Percentiles rank a stretch among this genome's conserved stretches.
Conservation (phyloP, 1,140 invertebrate species). For the Drosophila parabipectinata region DNA sequence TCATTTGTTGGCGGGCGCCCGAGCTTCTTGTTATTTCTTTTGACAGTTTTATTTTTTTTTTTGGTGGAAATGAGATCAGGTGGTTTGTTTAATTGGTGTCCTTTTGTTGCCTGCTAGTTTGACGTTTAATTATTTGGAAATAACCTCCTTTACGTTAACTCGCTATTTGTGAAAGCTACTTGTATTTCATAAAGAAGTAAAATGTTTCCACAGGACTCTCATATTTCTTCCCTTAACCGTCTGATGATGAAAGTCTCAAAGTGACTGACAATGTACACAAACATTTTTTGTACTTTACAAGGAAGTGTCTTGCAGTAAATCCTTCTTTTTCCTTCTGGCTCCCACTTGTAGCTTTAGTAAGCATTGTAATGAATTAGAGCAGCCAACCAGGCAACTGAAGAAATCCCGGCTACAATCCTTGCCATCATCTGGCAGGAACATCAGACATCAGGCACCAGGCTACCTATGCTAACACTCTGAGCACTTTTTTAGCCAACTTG, state of each 20-base stretch:
- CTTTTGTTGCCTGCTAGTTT: slow-evolving; percentile 18
- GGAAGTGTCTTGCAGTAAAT: slow-evolving; percentile 8
- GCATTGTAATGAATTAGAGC: slow-evolving; percentile 71
- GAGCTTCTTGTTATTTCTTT: slow-evolving; percentile 37
- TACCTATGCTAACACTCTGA: slow-evolving; percentile 27
- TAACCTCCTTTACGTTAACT: slow-evolving; percentile 2
- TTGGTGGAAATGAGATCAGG: slow-evolving; percentile 27
- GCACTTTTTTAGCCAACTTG: slow-evolving; percentile 40
- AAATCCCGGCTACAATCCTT: slow-evolving; percentile 48
- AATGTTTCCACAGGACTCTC: slow-evolving; percentile 15
- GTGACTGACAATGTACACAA: slow-evolving; percentile 74
- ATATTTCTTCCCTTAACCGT: slow-evolving; percentile 13
- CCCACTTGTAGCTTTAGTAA: slow-evolving; percentile 32
- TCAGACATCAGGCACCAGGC: slow-evolving; percentile 30
- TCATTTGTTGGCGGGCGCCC: slow-evolving; percentile 13
- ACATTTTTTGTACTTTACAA: slow-evolving; percentile 29
- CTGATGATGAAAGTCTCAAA: slow-evolving; percentile 67
- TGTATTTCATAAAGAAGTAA: slow-evolving; percentile 12
- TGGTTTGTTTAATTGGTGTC: slow-evolving; percentile 30
- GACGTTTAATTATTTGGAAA: slow-evolving; percentile 31
- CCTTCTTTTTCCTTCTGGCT: background rate
- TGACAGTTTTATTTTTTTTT: slow-evolving; percentile 51
- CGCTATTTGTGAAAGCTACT: background rate
- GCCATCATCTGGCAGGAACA: slow-evolving; percentile 58
- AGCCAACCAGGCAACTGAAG: slow-evolving; percentile 10